These are phyloP conservation scores for Arion vulgaris DNA, from an alignment of 1,140 invertebrate species.

Conservation along the genomic window DNA sequence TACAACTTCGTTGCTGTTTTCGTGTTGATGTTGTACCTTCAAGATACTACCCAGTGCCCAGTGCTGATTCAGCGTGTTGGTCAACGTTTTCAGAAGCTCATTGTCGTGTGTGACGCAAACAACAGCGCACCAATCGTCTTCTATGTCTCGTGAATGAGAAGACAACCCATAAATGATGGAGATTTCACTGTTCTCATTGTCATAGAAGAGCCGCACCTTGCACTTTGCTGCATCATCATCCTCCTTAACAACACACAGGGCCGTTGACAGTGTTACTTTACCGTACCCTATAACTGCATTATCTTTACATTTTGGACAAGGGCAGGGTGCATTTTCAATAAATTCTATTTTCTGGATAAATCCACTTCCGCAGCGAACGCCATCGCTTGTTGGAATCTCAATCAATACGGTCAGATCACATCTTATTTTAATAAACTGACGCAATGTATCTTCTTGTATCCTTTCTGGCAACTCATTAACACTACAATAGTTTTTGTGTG, in stretches of 20 bases:
- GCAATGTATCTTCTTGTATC: neutral
- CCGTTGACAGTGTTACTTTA: neutral
- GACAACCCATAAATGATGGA: neutral
- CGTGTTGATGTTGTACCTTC: neutral
- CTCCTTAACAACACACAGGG: neutral
- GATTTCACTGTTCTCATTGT: neutral
- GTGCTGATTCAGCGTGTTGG: neutral
- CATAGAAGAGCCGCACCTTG: neutral
- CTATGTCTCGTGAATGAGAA: neutral
- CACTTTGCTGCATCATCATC: neutral
- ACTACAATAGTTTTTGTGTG: neutral
- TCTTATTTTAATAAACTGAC: neutral
- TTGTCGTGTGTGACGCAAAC: conserved; percentile 11
- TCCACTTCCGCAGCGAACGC: neutral
- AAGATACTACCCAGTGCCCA: no score
- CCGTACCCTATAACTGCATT: neutral
- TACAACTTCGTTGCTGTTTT: neutral
- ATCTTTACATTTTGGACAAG: neutral
- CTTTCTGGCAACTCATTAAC: neutral
- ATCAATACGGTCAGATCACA: neutral
- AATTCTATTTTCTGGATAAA: neutral
- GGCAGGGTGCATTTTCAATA: neutral
- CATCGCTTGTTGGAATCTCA: neutral
- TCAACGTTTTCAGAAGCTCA: neutral
- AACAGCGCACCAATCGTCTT: neutral